phyloP scores from a whole-genome alignment of 2,888 invertebrate species.

The Serripes groenlandicus region DNA sequence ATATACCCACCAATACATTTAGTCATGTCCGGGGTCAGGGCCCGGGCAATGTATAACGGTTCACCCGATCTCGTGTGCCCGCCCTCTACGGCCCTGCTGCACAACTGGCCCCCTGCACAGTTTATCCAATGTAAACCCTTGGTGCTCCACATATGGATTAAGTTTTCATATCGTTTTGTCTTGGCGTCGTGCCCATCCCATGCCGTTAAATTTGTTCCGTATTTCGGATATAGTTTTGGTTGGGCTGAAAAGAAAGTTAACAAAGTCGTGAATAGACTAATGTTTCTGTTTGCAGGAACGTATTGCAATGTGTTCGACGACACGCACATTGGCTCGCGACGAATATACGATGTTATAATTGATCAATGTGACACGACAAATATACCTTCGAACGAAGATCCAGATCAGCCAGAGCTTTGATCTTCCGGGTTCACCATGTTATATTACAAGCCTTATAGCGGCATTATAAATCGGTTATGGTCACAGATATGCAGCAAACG shows the following conservation, averaged over 20 bases:
- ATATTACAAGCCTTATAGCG: too few species aligned
- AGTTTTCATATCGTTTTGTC: constrained; percentile 13
- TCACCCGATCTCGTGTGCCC: constrained; percentile 59
- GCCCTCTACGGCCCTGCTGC: constrained; percentile 54
- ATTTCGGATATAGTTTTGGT: not conserved
- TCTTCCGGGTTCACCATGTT: too few species aligned
- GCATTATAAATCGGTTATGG: too few species aligned
- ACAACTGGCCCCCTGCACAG: constrained; percentile 54
- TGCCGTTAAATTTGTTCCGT: not conserved
- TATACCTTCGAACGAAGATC: too few species aligned
- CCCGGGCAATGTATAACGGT: constrained; percentile 61
- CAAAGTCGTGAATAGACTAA: too few species aligned
- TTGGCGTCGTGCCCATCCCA: constrained; percentile 24
- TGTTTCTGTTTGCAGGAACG: too few species aligned
- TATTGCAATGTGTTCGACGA: too few species aligned
- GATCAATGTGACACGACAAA: too few species aligned
- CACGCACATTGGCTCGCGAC: too few species aligned
- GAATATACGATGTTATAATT: too few species aligned
- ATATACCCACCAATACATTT: constrained; percentile 45
- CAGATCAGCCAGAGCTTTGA: too few species aligned
- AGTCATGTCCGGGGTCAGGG: constrained; percentile 39
- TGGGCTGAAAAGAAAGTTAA: constrained; percentile 2
- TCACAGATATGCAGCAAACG: too few species aligned
- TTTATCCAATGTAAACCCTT: constrained; percentile 54
- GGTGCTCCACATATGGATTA: constrained; percentile 35